Evolutionary conservation across 2,113 vertebrate genomes (phyloP), one percentile per base, ranked within the genome.

Genomic region (Perca schrenkii): DNA sequence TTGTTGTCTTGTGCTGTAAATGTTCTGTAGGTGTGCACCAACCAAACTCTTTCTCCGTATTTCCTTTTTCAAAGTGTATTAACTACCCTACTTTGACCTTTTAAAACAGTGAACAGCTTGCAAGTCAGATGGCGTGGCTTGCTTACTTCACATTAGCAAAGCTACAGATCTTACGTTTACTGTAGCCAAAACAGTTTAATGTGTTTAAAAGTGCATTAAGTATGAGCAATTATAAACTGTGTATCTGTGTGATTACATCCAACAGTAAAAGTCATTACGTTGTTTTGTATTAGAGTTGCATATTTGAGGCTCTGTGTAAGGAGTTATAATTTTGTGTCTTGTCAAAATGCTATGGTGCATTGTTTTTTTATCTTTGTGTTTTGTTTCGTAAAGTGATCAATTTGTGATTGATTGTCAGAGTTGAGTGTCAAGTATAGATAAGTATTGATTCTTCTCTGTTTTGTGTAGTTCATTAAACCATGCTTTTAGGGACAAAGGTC

Each of bases 91-190:
- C 54, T 0, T 28, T 68, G 34, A 79, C 65, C 43, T 62, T 65
- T 62, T 46, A 54, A 53, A 81, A 77, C 57, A 70, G 61, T 10
- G 78, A 79, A 71, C 67, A 73, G 61, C 65, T 81, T 67, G 69
- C 31, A 46, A 47, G 57, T 82, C 77, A 58, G 56, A 52, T 64
- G 62, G 19, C 49, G 43, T 47, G 4, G 16, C n/a, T 36, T 46
- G 49, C 47, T 14, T 47, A 54, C 60, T 61, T 78, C 17, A 53
- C 21, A 49, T 49, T 61, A 65, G 2, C 56, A 58, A 79, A 66
- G 7, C 22, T 22, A 49, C 34, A 72, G 15, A 70, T 22, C 25
- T 63, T 4, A n/a, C 36, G 56, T 62, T 52, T 13, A 40, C 36
- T 40, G 36, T 40, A 69, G 31, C 8, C 19, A 40, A 70, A 67